These are phyloP conservation scores for Amorpha juglandis DNA, from an alignment of 2,888 invertebrate species.

Conservation along the genomic window DNA sequence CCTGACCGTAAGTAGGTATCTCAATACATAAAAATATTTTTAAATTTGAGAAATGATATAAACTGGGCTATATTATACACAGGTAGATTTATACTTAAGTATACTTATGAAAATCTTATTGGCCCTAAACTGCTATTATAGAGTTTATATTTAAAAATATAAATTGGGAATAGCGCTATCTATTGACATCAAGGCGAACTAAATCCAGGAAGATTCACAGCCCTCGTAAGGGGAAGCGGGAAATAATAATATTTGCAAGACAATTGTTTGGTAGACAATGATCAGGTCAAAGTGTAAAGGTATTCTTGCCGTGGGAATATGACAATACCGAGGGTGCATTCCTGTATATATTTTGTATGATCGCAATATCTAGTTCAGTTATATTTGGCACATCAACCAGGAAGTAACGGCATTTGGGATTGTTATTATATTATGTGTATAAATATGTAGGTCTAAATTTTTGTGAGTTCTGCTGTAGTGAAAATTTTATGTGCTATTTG, in stretches of 20 bases:
- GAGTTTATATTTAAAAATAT: background rate
- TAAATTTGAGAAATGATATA: background rate
- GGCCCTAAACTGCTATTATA: background rate
- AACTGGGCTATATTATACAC: too few species aligned
- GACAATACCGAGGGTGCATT: conserved; percentile 62
- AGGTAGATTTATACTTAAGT: background rate
- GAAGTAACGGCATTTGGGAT: conserved; percentile 63
- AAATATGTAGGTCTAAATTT: background rate
- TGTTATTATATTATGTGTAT: background rate
- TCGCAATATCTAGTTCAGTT: conserved; percentile 66
- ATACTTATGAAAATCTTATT: background rate
- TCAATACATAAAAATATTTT: background rate
- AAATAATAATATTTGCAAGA: conserved; percentile 64
- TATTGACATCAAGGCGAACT: conserved; percentile 52
- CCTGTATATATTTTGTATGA: conserved; percentile 67
- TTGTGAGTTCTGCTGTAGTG: background rate
- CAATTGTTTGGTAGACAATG: conserved; percentile 72
- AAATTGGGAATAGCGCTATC: conserved; percentile 56
- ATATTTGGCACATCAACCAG: conserved; percentile 63
- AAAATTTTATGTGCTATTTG: background rate
- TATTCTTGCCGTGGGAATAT: conserved; percentile 61
- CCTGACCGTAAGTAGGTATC: background rate
- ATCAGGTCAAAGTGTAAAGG: conserved; percentile 68
- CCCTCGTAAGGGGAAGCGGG: conserved; percentile 53
- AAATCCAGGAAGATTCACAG: conserved; percentile 43